Evolutionary conservation across 2,113 vertebrate species (phyloP).

Genomic region (Spizaetus ornatus): DNA sequence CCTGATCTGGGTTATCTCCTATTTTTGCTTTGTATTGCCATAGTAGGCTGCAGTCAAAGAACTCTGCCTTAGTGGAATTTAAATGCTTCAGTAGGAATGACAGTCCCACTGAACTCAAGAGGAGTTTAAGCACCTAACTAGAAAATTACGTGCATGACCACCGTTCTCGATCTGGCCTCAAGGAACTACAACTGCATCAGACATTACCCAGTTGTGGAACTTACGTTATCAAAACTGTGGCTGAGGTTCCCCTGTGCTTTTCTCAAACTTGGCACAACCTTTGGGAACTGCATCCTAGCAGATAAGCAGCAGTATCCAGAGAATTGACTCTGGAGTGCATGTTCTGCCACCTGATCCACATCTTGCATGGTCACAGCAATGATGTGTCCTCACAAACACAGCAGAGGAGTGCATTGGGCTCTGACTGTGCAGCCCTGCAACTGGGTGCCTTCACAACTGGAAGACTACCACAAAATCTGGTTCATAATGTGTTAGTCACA

Average conservation of each 20-base stretch:
- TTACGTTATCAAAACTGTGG: neutral
- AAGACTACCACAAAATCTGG: neutral
- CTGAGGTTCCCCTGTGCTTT: neutral
- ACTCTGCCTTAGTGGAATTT: neutral
- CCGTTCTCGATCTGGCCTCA: neutral
- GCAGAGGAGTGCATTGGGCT: neutral
- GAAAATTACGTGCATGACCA: neutral
- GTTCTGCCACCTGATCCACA: neutral
- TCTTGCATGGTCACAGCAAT: neutral
- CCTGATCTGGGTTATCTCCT: neutral
- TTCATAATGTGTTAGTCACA: neutral
- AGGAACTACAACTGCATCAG: neutral
- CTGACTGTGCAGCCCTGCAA: neutral
- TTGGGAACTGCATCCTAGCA: neutral
- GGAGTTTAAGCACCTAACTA: neutral
- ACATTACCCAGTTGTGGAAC: neutral
- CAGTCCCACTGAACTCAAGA: neutral
- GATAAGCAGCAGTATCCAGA: neutral
- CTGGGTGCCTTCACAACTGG: neutral
- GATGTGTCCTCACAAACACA: neutral
- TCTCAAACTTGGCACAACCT: neutral
- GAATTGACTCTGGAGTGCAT: neutral
- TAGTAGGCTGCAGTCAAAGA: neutral
- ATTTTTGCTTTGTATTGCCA: neutral
- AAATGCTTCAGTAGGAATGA: neutral